Conservation (phyloP, 2,888 invertebrate species). For the Drosophila mimetica region DNA sequence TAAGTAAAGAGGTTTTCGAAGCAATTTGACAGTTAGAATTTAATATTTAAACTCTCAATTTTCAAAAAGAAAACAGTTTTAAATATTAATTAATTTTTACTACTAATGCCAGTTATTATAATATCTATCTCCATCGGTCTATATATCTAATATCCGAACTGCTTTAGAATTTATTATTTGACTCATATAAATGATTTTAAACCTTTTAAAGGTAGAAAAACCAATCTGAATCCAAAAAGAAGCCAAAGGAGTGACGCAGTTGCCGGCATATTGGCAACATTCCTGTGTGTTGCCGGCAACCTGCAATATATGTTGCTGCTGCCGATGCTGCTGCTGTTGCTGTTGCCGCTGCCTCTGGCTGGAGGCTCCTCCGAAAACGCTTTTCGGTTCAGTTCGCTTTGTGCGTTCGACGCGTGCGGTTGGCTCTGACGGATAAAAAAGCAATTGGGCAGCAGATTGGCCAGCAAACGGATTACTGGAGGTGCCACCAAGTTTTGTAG, state of each 20-base stretch:
- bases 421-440: slow-evolving; percentile 51
- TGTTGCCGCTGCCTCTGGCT: slow-evolving; percentile 38
- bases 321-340: slow-evolving; percentile 30
- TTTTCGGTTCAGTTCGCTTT: slow-evolving; percentile 79
- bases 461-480: slow-evolving; percentile 53
- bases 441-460: slow-evolving; percentile 35
- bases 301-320: slow-evolving; percentile 34
- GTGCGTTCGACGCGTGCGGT: slow-evolving; percentile 83
- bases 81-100: too few species aligned
- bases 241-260: slow-evolving; percentile 18
- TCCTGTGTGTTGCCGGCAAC: slow-evolving; percentile 62
- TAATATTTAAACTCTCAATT: too few species aligned
- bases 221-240: neutral
- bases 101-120: too few species aligned
- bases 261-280: slow-evolving; percentile 47
- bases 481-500: slow-evolving; percentile 71
- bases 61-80: too few species aligned
- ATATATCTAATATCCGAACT: too few species aligned
- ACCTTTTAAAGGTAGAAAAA: too few species aligned
- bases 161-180: too few species aligned
- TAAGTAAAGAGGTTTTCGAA: too few species aligned
- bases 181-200: too few species aligned
- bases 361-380: slow-evolving; percentile 67
- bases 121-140: too few species aligned
- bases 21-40: too few species aligned